phyloP scores from a whole-genome alignment of 2,113 vertebrate species.

The Catagonus wagneri region DNA sequence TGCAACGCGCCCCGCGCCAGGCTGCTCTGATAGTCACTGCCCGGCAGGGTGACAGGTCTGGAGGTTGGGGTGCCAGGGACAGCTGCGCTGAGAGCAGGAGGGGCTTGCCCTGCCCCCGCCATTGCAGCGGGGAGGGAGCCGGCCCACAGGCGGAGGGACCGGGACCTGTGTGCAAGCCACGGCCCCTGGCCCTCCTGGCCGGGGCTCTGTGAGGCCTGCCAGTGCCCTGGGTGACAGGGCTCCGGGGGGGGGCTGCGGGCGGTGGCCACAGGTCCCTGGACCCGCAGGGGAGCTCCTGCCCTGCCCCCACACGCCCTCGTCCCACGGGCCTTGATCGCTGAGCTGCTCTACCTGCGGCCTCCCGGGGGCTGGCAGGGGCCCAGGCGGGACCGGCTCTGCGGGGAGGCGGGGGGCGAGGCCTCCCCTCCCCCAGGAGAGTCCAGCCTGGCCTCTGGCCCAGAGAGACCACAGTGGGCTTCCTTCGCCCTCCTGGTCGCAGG shows the following conservation, averaged over 20 bases:
- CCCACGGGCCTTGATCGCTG: constrained; percentile 42
- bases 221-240: not conserved
- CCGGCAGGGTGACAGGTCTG: not conserved
- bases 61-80: too few relatives aligned
- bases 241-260: not conserved
- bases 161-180: not conserved
- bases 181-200: not conserved
- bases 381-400: not conserved
- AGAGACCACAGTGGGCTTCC: not conserved
- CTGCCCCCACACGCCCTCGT: not conserved
- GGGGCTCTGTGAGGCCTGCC: not conserved
- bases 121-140: not conserved
- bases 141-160: not conserved
- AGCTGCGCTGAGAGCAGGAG: not conserved
- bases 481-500: not conserved
- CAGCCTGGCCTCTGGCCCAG: not conserved
- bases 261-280: accelerated
- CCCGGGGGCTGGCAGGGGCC: not conserved
- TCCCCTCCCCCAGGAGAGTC: not conserved
- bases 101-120: too few relatives aligned
- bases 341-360: not conserved
- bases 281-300: not conserved
- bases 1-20: not conserved
- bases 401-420: accelerated
- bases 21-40: not conserved